Evolutionary conservation across 2,797 vertebrate genomes (phyloP), one percentile per base, ranked within the genome.

Genomic region (Lithobates pipiens): DNA sequence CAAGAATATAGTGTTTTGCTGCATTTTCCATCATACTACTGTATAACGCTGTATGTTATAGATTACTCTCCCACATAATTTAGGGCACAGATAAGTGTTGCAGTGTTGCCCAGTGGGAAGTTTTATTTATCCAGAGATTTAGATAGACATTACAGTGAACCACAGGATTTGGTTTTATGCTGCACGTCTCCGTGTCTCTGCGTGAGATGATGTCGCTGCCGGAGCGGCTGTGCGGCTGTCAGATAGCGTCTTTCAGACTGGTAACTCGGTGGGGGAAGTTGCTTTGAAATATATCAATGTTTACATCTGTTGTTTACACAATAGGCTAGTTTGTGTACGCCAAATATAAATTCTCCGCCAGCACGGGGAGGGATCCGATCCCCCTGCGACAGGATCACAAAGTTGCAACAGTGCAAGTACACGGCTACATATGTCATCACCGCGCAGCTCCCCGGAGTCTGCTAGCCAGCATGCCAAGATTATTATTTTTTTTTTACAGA

Each of bases 291-390:
- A 80, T 54, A 80, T 80, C 78, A 80, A 57, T 80, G 78, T 80
- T 80, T 80, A 68, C 78, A 80, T 80, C 78, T 80, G 78, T 70
- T 71, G 67, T 80, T 80, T 80, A 71, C 67, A n/a, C 78, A 68
- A 80, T 27, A 44, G 78, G 78, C 65, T 29, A 71, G 50, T n/a
- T 77, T 57, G 44, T 36, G 73, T 50, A n/a, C 61, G 10, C 21
- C 18, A 27, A 65, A 65, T n/a, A 25, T 65, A 65, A 65, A 65
- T 65, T 65, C 61, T 65, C 23, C 61, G 5, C 61, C 61, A 65
- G 61, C 61, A n/a, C n/a, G 8, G 61, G 23, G 25, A n/a, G 61
- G 10, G 2, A 50, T 79, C 63, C 54, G 36, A 79, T 80, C 42
- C 23, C 39, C 7, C 11, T 21, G 15, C 68, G 44, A 80, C 50